Conservation (phyloP, 1,140 invertebrate species). For the Acromyrmex echinatior region DNA sequence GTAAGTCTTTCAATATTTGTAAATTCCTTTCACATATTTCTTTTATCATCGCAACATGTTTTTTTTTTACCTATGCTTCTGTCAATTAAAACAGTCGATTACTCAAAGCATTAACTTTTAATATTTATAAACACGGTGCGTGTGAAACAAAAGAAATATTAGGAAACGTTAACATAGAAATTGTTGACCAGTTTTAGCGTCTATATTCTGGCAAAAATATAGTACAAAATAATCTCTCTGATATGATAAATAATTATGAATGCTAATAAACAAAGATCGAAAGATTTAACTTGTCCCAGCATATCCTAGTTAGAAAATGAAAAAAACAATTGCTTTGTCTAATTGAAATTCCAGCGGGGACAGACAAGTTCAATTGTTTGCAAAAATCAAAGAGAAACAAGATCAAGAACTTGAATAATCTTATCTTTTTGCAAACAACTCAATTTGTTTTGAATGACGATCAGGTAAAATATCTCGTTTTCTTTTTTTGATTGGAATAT, state of each 20-base stretch:
- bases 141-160: neutral
- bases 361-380: neutral
- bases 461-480: neutral
- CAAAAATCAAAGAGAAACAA: neutral
- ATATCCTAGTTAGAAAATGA: constrained; percentile 1
- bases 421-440: neutral
- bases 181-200: constrained; percentile 19
- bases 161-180: neutral
- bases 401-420: neutral
- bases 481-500: neutral
- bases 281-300: neutral
- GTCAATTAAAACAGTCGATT: neutral
- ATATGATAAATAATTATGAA: constrained; percentile 29
- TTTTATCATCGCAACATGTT: neutral
- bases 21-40: constrained; percentile 5
- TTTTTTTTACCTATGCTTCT: neutral
- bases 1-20: neutral
- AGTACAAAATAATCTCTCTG: constrained; percentile 32
- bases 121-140: neutral
- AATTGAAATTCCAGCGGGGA: neutral
- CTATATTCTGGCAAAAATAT: constrained; percentile 26
- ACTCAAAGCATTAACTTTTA: constrained; percentile 7
- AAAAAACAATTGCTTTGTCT: neutral
- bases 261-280: neutral
- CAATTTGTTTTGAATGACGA: neutral